phyloP scores from a whole-genome alignment of 2,888 invertebrate genomes.

The Drosophila aldrichi region DNA sequence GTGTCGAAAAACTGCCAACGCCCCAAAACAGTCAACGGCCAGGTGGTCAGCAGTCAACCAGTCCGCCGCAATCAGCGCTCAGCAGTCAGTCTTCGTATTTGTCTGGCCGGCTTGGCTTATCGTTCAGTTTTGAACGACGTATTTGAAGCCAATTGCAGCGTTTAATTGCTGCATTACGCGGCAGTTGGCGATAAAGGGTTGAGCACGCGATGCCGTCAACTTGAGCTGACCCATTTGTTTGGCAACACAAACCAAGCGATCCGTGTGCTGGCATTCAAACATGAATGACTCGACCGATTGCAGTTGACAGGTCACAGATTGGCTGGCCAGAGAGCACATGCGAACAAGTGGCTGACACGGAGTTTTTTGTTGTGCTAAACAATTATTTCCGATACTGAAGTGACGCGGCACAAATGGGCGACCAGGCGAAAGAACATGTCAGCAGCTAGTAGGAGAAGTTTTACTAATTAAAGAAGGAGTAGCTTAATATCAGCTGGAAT shows the following conservation, averaged over 20 bases:
- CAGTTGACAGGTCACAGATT: slow-evolving; percentile 7
- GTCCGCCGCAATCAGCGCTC: background rate
- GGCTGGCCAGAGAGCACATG: slow-evolving; percentile 12
- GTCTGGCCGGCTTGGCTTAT: slow-evolving; percentile 43
- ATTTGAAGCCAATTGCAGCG: slow-evolving; percentile 64
- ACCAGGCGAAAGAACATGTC: slow-evolving; percentile 19
- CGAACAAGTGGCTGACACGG: slow-evolving; percentile 41
- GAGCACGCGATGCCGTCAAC: slow-evolving; percentile 54
- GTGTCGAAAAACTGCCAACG: slow-evolving; percentile 40
- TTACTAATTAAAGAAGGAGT: background rate
- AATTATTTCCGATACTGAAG: slow-evolving; percentile 54
- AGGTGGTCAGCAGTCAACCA: background rate
- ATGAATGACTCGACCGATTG: slow-evolving; percentile 23
- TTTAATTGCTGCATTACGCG: slow-evolving; percentile 64
- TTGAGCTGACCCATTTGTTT: slow-evolving; percentile 52
- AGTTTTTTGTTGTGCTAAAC: slow-evolving; percentile 38
- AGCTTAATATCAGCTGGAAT: background rate
- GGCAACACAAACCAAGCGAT: slow-evolving; percentile 4
- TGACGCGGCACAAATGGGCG: slow-evolving; percentile 57
- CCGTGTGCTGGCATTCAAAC: slow-evolving; percentile 4
- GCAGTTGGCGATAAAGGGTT: slow-evolving; percentile 56
- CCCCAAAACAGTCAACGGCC: slow-evolving; percentile 1
- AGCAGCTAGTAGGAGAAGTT: background rate
- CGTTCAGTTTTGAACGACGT: slow-evolving; percentile 25
- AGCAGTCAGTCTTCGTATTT: slow-evolving; percentile 4